Percentiles rank a stretch among this genome's conserved stretches.
phyloP scores from a whole-genome alignment of 2,113 vertebrate genomes.

The Bagarius yarrelli region DNA sequence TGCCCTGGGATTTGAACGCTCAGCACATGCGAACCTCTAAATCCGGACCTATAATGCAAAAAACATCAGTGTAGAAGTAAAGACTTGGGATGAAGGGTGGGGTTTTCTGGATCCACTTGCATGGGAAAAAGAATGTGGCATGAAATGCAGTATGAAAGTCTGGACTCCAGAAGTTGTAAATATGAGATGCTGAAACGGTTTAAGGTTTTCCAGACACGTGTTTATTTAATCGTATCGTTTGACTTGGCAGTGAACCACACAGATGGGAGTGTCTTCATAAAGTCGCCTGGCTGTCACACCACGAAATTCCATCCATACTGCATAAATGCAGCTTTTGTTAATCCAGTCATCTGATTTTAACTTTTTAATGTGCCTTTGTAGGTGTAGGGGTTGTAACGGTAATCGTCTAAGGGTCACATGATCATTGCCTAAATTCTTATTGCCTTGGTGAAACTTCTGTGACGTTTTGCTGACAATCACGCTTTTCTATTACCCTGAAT shows the following conservation, averaged over 20 bases:
- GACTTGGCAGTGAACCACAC: too few species aligned
- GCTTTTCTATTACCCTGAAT: not conserved
- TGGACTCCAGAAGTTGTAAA: not conserved
- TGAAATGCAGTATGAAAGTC: not conserved
- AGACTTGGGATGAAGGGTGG: too few species aligned
- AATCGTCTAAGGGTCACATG: not conserved
- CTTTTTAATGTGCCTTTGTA: not conserved
- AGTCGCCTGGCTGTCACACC: not conserved
- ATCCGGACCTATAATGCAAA: not conserved
- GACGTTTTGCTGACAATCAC: not conserved
- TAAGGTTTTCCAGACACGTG: not conserved
- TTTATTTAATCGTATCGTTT: not conserved
- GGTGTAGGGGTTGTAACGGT: not conserved
- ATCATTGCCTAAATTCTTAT: not conserved
- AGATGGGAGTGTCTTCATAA: not conserved
- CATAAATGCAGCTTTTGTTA: not conserved
- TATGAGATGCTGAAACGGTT: not conserved
- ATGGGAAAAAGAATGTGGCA: too few species aligned
- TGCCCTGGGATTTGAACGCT: not conserved
- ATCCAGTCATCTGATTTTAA: not conserved
- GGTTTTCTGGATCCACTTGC: too few species aligned
- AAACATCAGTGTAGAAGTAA: not conserved
- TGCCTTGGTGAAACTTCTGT: too few species aligned
- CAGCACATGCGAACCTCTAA: not conserved
- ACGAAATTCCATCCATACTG: not conserved